Evolutionary conservation across 2,888 invertebrate genomes (phyloP), one percentile per base, ranked within the genome.

Genomic region (Epicampocera succincta): DNA sequence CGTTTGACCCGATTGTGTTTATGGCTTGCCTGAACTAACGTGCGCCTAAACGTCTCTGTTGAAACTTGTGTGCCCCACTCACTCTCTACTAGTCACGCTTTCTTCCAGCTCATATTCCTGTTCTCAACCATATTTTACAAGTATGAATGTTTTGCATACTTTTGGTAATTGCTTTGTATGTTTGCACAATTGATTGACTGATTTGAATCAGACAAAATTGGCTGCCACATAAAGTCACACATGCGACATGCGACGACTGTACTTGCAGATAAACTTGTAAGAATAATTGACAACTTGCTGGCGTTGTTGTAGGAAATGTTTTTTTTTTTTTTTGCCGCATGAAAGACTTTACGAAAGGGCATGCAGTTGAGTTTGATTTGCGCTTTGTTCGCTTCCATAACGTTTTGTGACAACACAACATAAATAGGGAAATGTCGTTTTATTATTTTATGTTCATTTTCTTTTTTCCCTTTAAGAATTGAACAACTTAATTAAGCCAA

Each of bases 401-500:
- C 19, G 21, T 54, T 33, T 63, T 63, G 8, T 46, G 56, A 17
- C 11, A 56, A 46, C 46, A 46, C 9, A 46, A 65, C 19, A 19
- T 5, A n/a, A n/a, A n/a, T n/a, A 48, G 48, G 13, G 12, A 58
- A 9, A 66, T 46, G 29, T 65, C 40, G 40, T 40, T 40, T 58
- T 40, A 21, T 17, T 38, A 46, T 73, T 66, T 54, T 33, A 68
- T 65, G 58, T 40, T 66, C 48, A 12, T 44, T 50, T 38, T 48
- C 9, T 13, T 44, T 15, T 63, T 40, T 21, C 25, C 19, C 9
- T 40, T 21, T 52, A 25, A 19, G 56, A 74, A 65, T 17, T 50
- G 56, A 42, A 58, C 56, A 80, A 80, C 65, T 65, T 52, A 74
- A 80, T 76, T 76, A 80, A 66, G 60, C 15, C 71, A 72, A 75